A percentile compares a stretch with the other conserved stretches of the same genome.
These are phyloP conservation scores for Morpho helenor DNA, from an alignment of 2,888 invertebrate species.

Conservation along the genomic window DNA sequence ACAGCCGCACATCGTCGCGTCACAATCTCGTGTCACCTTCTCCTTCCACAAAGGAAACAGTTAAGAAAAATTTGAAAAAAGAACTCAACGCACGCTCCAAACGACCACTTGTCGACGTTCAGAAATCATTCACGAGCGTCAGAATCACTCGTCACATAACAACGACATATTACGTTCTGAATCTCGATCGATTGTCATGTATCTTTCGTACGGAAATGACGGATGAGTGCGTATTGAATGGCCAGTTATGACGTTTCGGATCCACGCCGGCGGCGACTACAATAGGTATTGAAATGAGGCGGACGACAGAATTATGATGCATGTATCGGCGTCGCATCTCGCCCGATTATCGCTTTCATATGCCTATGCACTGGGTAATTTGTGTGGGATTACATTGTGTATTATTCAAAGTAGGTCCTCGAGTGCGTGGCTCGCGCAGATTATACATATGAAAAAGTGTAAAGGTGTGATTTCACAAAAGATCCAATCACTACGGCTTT, in stretches of 20 bases:
- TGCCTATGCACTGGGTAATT: conserved; percentile 58
- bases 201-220: conserved; percentile 61
- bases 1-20: conserved; percentile 63
- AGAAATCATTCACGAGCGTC: conserved; percentile 48
- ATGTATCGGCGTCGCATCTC: conserved; percentile 65
- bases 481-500: conserved; percentile 23
- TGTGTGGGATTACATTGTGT: conserved; percentile 66
- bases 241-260: conserved; percentile 53
- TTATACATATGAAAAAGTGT: conserved; percentile 3
- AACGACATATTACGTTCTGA: conserved; percentile 57
- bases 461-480: not conserved
- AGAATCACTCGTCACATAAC: conserved; percentile 59
- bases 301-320: conserved; percentile 46
- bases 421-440: conserved; percentile 35
- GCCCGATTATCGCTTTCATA: conserved; percentile 61
- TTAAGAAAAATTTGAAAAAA: conserved; percentile 50
- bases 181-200: conserved; percentile 63
- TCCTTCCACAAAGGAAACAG: conserved; percentile 38
- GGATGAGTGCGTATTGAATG: conserved; percentile 53
- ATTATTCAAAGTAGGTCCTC: conserved; percentile 49
- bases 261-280: conserved; percentile 39
- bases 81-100: conserved; percentile 33
- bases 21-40: conserved; percentile 55
- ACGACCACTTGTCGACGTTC: conserved; percentile 56
- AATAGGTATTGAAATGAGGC: conserved; percentile 72